phyloP scores from a whole-genome alignment of 2,113 vertebrate species.

The Rhinoptilus africanus region DNA sequence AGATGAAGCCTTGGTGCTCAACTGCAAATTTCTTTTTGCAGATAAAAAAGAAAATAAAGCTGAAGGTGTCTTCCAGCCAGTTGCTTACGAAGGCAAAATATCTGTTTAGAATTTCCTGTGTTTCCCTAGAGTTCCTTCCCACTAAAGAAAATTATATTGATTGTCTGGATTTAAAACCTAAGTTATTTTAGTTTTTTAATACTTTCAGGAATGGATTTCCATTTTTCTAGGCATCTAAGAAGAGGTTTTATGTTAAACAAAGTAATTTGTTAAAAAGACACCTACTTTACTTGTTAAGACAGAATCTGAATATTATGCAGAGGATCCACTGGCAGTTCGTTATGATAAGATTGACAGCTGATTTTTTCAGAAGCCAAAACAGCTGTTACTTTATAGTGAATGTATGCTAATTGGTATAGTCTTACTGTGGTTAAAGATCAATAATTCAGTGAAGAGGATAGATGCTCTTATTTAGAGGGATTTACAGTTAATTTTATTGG shows the following conservation, averaged over 20 bases:
- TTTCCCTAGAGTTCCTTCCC: background rate
- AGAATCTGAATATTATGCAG: background rate
- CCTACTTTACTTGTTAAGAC: background rate
- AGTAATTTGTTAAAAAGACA: background rate
- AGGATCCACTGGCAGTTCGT: background rate
- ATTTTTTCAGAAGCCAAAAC: slow-evolving; percentile 23
- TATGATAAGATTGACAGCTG: slow-evolving; percentile 11
- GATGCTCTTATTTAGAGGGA: slow-evolving; percentile 25
- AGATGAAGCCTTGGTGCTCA: background rate
- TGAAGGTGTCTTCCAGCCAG: background rate
- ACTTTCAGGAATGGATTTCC: background rate
- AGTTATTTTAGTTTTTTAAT: background rate
- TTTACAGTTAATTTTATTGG: slow-evolving; percentile 13
- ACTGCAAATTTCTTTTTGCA: background rate
- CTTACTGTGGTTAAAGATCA: slow-evolving; percentile 41
- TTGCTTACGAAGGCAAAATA: background rate
- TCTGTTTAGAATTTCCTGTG: background rate
- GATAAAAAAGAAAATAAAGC: background rate
- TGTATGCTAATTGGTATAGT: background rate
- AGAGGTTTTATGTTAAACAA: background rate
- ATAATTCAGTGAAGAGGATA: slow-evolving; percentile 32
- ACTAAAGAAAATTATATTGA: background rate
- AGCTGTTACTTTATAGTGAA: background rate
- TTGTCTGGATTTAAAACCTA: background rate
- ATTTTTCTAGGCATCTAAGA: background rate